Conservation (phyloP, 2,797 vertebrate genomes). For the Trematomus bernacchii region DNA sequence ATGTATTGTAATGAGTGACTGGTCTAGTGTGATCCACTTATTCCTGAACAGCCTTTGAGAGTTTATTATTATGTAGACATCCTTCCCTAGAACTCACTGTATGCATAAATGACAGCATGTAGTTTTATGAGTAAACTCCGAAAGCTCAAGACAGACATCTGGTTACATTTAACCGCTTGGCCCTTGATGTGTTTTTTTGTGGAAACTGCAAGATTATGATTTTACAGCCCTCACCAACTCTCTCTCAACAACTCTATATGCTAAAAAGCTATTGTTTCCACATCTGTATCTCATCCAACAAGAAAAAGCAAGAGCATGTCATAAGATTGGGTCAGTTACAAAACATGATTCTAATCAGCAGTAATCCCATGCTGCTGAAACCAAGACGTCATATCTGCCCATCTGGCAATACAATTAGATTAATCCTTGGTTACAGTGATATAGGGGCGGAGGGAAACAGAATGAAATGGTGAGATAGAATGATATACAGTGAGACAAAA, state of each 20-base stretch:
- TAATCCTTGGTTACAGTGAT: constrained; percentile 38
- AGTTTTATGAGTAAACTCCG: constrained; percentile 6
- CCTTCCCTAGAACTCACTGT: neutral
- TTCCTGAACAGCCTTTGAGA: constrained; percentile 18
- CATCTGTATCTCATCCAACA: neutral
- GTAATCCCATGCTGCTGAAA: constrained; percentile 49
- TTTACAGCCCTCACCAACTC: neutral
- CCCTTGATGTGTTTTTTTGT: neutral
- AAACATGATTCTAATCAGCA: constrained; percentile 39
- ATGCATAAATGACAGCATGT: neutral
- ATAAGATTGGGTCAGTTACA: neutral
- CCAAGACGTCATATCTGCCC: constrained; percentile 36
- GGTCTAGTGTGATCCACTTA: constrained; percentile 15
- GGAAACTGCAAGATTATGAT: neutral
- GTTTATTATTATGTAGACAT: constrained; percentile 24
- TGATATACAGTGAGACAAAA: neutral
- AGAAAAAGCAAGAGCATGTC: neutral
- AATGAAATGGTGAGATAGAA: neutral
- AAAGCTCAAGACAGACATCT: neutral
- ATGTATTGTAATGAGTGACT: constrained; percentile 52
- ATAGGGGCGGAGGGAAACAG: neutral
- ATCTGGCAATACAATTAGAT: constrained; percentile 67
- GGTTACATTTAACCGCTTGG: neutral
- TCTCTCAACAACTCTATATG: neutral
- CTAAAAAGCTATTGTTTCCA: neutral